phyloP scores from a whole-genome alignment of 2,888 invertebrate species.

The Sphinx pinastri region DNA sequence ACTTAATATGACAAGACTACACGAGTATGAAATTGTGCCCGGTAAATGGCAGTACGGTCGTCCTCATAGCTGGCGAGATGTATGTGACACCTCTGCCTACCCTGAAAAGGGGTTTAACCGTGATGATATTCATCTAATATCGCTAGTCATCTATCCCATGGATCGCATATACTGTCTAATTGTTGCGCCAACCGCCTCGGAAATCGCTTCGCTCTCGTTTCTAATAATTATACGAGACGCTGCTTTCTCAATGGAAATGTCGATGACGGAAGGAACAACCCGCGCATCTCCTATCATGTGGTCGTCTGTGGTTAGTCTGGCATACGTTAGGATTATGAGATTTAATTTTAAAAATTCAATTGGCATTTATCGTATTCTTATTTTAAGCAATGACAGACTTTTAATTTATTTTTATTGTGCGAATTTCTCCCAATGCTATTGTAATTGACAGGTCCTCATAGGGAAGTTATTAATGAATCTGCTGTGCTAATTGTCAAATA shows the following conservation, averaged over 20 bases:
- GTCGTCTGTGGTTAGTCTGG: too few species aligned
- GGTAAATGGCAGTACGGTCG: not conserved
- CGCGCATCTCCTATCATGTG: not conserved
- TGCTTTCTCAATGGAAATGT: conserved; percentile 72
- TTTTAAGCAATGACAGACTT: too few species aligned
- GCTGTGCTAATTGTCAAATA: too few species aligned
- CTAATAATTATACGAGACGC: conserved; percentile 73
- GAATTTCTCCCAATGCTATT: too few species aligned
- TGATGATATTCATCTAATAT: not conserved
- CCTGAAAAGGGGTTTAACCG: not conserved
- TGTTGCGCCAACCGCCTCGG: conserved; percentile 73
- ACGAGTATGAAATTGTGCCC: not conserved
- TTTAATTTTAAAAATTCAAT: not conserved
- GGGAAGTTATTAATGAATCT: too few species aligned
- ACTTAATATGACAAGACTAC: not conserved
- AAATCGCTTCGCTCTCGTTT: conserved; percentile 82
- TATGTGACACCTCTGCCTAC: too few species aligned
- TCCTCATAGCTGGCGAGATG: not conserved
- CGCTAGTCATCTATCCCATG: conserved; percentile 33
- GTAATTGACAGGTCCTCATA: too few species aligned
- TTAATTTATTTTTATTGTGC: too few species aligned
- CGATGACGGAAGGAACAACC: conserved; percentile 23
- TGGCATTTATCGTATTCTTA: too few species aligned
- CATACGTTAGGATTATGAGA: not conserved
- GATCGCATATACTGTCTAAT: conserved; percentile 54